These are phyloP conservation scores for Uria lomvia DNA, from an alignment of 2,113 vertebrate genomes.

Conservation along the genomic window DNA sequence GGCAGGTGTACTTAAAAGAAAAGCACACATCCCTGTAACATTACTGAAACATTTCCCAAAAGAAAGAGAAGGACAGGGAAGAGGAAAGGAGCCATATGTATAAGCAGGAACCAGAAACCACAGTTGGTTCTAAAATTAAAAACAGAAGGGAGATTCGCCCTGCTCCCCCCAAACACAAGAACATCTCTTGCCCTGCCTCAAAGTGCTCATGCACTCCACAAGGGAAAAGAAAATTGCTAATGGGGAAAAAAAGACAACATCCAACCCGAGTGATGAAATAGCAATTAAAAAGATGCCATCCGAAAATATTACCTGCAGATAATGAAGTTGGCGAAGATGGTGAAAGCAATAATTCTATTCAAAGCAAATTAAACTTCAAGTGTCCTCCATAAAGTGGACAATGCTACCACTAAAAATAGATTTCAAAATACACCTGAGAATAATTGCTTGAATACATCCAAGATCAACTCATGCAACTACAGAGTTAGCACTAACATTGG, in stretches of 20 bases:
- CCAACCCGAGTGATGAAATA: slow-evolving; percentile 27
- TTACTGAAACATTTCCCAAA: neutral
- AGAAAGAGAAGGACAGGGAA: neutral
- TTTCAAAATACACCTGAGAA: neutral
- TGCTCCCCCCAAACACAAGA: neutral
- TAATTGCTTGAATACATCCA: neutral
- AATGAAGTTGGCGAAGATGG: neutral
- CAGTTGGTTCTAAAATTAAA: neutral
- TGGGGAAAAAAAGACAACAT: neutral
- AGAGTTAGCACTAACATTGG: neutral
- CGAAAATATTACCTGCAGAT: slow-evolving; percentile 14
- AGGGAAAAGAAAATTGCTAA: neutral
- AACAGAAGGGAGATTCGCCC: neutral
- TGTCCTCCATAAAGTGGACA: neutral
- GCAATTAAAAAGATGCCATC: slow-evolving; percentile 50
- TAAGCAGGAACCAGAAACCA: neutral
- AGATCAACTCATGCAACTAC: neutral
- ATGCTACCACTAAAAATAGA: neutral
- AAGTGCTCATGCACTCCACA: neutral
- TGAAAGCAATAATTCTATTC: neutral
- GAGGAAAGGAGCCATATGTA: neutral
- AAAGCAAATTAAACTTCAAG: slow-evolving; percentile 25
- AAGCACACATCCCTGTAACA: neutral
- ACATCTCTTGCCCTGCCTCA: neutral
- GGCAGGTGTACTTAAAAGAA: neutral